Conservation (phyloP, 2,797 vertebrate species). For the Anomalospiza imberbis region DNA sequence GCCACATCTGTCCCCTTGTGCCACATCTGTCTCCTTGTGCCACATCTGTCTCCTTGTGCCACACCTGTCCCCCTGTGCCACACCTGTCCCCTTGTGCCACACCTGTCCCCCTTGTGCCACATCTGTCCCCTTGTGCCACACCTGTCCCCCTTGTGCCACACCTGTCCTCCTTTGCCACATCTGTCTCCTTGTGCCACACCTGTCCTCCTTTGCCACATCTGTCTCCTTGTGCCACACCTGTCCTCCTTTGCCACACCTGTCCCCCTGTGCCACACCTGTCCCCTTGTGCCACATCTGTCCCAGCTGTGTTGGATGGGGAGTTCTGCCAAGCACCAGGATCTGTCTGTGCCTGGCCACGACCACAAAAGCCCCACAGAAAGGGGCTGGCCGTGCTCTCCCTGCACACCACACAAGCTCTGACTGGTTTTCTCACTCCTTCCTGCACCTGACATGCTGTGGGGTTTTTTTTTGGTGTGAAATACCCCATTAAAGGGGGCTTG, state of each 20-base stretch:
- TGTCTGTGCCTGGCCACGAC: rapidly evolving
- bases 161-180: too few species aligned
- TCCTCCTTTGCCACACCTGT: too few species aligned
- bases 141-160: not conserved
- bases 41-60: rapidly evolving
- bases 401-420: rapidly evolving
- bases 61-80: not conserved
- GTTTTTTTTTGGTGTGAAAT: not conserved
- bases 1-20: not conserved
- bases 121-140: not conserved
- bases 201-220: not conserved
- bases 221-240: too few species aligned
- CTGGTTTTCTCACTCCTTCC: not conserved
- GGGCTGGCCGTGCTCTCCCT: rapidly evolving
- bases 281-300: not conserved
- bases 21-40: not conserved
- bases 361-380: rapidly evolving
- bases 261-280: not conserved
- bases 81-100: too few species aligned
- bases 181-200: not conserved
- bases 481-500: not conserved
- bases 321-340: not conserved
- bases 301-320: not conserved
- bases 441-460: too few species aligned
- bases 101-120: too few species aligned